phyloP scores from a whole-genome alignment of 2,888 invertebrate genomes.

The Patella pellucida region DNA sequence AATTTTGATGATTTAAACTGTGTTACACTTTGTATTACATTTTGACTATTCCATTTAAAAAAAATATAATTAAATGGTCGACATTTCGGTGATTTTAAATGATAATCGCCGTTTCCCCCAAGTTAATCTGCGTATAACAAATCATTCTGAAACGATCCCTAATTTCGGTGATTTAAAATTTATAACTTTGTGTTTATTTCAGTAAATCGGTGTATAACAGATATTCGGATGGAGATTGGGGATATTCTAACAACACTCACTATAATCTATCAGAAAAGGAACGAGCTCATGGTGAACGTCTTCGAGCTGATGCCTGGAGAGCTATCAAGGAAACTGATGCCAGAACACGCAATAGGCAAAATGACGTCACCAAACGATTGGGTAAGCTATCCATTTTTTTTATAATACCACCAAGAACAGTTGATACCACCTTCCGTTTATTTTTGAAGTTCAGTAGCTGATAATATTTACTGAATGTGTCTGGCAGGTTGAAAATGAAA shows the following conservation, averaged over 20 bases:
- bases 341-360: constrained; percentile 69
- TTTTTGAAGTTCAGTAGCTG: neutral
- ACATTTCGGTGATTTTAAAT: too few relatives aligned
- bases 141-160: neutral
- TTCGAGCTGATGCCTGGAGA: constrained; percentile 66
- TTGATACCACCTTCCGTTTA: neutral
- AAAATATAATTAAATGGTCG: neutral
- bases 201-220: constrained; percentile 10
- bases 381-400: constrained; percentile 72
- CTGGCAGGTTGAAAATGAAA: too few relatives aligned
- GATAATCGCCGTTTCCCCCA: too few relatives aligned
- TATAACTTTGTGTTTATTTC: neutral
- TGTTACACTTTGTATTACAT: too few relatives aligned
- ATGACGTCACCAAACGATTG: constrained; percentile 86
- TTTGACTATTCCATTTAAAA: too few relatives aligned
- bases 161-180: too few relatives aligned
- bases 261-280: constrained; percentile 91
- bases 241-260: constrained; percentile 81
- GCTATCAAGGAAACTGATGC: constrained; percentile 71
- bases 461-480: neutral
- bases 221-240: constrained; percentile 51
- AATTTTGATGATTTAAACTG: too few relatives aligned
- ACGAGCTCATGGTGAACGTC: constrained; percentile 75
- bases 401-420: neutral
- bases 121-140: too few relatives aligned